A percentile compares a stretch with the other conserved stretches of the same genome.
These are phyloP conservation scores for Baryphthengus martii DNA, from an alignment of 2,113 vertebrate genomes.

Conservation along the genomic window DNA sequence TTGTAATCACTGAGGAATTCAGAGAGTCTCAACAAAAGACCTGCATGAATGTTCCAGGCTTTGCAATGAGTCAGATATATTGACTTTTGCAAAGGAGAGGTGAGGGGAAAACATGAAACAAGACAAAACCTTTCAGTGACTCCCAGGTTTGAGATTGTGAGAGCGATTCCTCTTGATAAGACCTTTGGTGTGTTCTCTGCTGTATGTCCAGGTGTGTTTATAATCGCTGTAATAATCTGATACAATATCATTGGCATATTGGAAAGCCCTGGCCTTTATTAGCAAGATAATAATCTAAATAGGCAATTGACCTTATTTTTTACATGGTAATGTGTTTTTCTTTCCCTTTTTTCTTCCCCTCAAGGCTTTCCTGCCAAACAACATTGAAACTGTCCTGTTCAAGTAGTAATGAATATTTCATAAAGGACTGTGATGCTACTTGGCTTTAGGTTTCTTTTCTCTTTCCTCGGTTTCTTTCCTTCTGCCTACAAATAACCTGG, in stretches of 20 bases:
- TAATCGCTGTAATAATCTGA: neutral
- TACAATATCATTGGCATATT: neutral
- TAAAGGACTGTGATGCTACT: neutral
- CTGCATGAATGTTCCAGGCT: neutral
- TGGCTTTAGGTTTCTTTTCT: neutral
- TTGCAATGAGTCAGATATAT: neutral
- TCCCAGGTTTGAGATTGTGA: no score
- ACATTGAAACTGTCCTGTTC: neutral
- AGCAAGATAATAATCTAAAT: rapidly evolving
- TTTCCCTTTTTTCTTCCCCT: neutral
- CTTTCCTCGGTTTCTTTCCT: neutral
- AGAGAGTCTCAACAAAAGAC: neutral
- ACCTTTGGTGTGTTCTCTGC: neutral
- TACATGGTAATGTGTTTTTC: neutral
- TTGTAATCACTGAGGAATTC: neutral
- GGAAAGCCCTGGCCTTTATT: neutral
- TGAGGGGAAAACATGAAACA: rapidly evolving
- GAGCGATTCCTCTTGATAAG: neutral
- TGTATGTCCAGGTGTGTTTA: neutral
- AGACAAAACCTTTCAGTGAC: neutral
- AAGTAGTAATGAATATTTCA: neutral
- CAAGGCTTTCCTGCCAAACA: neutral
- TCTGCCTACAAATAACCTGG: neutral
- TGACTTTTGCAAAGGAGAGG: neutral
- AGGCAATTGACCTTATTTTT: neutral